These are phyloP conservation scores for Lepidurus apus DNA, from an alignment of 1,140 invertebrate species.

Conservation along the genomic window DNA sequence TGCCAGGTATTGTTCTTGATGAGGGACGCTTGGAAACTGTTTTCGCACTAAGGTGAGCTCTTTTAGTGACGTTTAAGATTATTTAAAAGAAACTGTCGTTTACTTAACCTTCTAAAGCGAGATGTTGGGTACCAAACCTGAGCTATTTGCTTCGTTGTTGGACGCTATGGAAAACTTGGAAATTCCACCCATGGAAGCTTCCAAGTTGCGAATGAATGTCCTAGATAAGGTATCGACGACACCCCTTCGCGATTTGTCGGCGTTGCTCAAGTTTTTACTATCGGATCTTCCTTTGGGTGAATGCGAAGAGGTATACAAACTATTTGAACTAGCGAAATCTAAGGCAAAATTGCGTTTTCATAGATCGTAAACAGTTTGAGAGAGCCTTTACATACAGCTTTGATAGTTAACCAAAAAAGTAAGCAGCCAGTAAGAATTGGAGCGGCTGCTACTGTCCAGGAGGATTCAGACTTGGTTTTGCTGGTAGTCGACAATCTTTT, in stretches of 20 bases:
- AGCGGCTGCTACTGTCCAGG: not conserved
- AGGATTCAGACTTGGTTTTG: not conserved
- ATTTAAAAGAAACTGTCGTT: not conserved
- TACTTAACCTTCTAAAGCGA: not conserved
- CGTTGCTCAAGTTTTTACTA: not conserved
- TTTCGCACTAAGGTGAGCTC: not conserved
- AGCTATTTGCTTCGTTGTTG: not conserved
- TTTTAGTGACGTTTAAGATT: not conserved
- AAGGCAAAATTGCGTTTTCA: not conserved
- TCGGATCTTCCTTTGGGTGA: not conserved
- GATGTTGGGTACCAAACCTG: not conserved
- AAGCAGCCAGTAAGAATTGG: not conserved
- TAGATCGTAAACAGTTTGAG: not conserved
- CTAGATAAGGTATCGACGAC: not conserved
- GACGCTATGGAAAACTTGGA: constrained; percentile 15
- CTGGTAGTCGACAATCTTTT: not conserved
- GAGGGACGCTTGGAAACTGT: not conserved
- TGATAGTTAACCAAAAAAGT: not conserved
- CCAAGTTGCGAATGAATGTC: not conserved
- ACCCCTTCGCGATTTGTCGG: not conserved
- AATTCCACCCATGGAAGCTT: not conserved
- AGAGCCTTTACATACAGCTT: not conserved
- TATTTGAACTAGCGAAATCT: not conserved
- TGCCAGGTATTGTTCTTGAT: constrained; percentile 27
- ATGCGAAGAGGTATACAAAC: not conserved